These are phyloP conservation scores for Myiopsitta monachus DNA, from an alignment of 2,113 vertebrate species.

Conservation along the genomic window DNA sequence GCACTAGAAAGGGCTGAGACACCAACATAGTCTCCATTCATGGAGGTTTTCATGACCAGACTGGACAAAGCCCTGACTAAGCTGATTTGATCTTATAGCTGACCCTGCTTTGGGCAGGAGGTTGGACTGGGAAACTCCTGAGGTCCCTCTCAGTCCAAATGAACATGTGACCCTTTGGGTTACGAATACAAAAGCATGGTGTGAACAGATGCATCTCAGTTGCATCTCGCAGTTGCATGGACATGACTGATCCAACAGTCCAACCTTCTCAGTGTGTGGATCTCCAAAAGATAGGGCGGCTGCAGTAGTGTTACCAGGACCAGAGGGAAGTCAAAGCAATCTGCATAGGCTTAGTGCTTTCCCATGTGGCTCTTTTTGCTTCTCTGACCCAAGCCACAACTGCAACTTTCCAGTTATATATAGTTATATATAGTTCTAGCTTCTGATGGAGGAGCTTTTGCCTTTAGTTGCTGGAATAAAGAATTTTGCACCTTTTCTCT, in stretches of 20 bases:
- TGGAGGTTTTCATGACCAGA: background rate
- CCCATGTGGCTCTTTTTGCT: background rate
- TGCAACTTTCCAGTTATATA: background rate
- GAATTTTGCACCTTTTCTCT: background rate
- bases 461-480: background rate
- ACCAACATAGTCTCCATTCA: background rate
- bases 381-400: background rate
- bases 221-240: background rate
- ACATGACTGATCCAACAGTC: background rate
- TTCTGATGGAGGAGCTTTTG: background rate
- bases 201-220: rapidly evolving
- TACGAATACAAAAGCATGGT: rapidly evolving
- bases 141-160: background rate
- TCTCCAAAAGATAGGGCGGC: background rate
- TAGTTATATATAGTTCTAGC: background rate
- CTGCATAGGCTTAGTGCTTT: background rate
- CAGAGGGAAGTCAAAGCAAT: background rate
- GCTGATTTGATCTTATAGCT: background rate
- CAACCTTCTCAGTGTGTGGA: background rate
- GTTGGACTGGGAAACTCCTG: background rate
- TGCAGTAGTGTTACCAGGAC: too few relatives aligned
- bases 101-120: background rate
- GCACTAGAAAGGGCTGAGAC: background rate
- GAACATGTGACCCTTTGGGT: background rate
- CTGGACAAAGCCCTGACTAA: background rate